These are phyloP conservation scores for Zingel zingel DNA, from an alignment of 2,113 vertebrate genomes.

Conservation along the genomic window DNA sequence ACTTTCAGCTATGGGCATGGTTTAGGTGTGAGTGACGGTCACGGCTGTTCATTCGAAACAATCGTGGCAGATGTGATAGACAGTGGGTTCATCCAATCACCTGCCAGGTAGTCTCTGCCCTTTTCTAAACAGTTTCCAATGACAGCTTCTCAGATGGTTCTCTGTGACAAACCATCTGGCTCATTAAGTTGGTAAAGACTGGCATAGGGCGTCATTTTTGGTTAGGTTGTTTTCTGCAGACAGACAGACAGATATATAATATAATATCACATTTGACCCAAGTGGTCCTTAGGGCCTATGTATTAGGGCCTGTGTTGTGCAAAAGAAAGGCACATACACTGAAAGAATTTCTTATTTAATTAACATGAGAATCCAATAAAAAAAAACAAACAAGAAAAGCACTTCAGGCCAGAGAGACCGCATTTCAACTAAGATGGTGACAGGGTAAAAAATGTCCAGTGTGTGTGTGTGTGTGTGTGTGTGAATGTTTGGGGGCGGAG, in stretches of 20 bases:
- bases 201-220: slow-evolving; percentile 12
- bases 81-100: no score
- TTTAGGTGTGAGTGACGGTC: no score
- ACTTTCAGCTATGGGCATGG: no score
- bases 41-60: no score
- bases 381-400: slow-evolving; percentile 45
- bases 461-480: no score
- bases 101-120: no score
- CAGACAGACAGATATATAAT: slow-evolving; percentile 33
- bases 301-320: slow-evolving; percentile 34
- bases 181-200: not conserved
- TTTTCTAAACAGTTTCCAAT: no score
- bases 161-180: no score
- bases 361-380: slow-evolving; percentile 66
- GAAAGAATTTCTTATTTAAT: slow-evolving; percentile 63
- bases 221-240: slow-evolving; percentile 11
- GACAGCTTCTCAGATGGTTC: no score
- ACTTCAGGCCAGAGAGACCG: slow-evolving; percentile 46
- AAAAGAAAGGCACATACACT: slow-evolving; percentile 37
- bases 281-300: slow-evolving; percentile 38
- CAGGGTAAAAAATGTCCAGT: slow-evolving; percentile 47
- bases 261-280: slow-evolving; percentile 58
- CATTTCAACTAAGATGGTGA: slow-evolving; percentile 54
- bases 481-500: not conserved
- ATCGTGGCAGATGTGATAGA: no score